These are phyloP conservation scores for Chrysochloris asiatica DNA, from an alignment of 2,113 vertebrate genomes.

Conservation along the genomic window DNA sequence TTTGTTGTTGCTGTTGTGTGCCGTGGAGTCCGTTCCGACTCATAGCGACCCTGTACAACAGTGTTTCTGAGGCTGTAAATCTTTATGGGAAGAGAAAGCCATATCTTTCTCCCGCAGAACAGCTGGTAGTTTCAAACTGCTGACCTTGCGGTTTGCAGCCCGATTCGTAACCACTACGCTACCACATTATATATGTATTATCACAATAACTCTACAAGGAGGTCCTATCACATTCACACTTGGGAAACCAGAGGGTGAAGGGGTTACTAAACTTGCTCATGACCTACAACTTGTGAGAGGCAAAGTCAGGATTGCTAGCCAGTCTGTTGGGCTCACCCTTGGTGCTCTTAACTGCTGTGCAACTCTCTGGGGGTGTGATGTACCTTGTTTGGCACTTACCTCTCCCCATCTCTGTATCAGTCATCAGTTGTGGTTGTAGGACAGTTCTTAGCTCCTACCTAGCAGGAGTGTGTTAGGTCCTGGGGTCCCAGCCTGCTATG, in stretches of 20 bases:
- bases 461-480: not conserved
- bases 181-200: not conserved
- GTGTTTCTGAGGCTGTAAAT: too few species aligned
- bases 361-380: fast-evolving
- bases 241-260: not conserved
- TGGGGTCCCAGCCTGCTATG: not conserved
- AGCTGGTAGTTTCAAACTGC: too few species aligned
- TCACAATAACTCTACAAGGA: not conserved
- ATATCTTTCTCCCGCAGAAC: too few species aligned
- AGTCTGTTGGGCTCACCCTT: not conserved
- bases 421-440: too few species aligned
- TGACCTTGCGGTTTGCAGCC: too few species aligned
- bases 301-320: not conserved
- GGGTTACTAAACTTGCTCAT: not conserved
- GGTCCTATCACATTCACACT: too few species aligned
- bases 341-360: not conserved
- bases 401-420: not conserved
- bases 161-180: too few species aligned
- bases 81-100: too few species aligned
- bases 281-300: not conserved
- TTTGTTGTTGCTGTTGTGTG: too few species aligned
- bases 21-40: too few species aligned
- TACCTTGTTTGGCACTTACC: too few species aligned
- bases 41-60: too few species aligned
- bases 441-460: not conserved